These are phyloP conservation scores for Phragmatobia fuliginosa DNA, from an alignment of 2,888 invertebrate genomes.

Conservation along the genomic window DNA sequence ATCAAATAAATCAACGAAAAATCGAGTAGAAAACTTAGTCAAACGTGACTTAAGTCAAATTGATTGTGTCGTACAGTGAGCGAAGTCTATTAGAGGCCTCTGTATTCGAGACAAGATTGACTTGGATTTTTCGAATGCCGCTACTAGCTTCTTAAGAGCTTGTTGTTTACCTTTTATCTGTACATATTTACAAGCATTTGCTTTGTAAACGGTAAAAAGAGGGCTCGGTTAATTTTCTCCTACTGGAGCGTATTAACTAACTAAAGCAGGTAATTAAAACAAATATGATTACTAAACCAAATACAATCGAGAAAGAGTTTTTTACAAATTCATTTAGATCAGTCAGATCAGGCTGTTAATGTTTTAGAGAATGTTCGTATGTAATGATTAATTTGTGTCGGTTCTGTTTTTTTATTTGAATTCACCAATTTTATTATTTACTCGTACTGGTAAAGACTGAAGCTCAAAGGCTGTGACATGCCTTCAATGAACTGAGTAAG, in stretches of 20 bases:
- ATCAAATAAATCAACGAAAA: neutral
- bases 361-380: no score
- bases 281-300: neutral
- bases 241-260: neutral
- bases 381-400: no score
- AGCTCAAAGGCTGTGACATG: no score
- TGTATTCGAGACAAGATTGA: neutral
- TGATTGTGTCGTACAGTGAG: neutral
- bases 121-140: neutral
- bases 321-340: neutral
- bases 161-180: neutral
- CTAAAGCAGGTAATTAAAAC: no score
- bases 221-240: neutral
- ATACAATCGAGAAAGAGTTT: neutral
- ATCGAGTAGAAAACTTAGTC: neutral
- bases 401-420: no score
- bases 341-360: no score
- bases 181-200: neutral
- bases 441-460: no score
- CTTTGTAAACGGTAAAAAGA: neutral
- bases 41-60: neutral
- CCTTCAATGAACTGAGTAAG: no score
- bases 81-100: conserved; percentile 1
- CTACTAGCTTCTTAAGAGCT: neutral
- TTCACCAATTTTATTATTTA: no score